Conservation (phyloP, 2,797 vertebrate genomes). For the Sus cebifrons region DNA sequence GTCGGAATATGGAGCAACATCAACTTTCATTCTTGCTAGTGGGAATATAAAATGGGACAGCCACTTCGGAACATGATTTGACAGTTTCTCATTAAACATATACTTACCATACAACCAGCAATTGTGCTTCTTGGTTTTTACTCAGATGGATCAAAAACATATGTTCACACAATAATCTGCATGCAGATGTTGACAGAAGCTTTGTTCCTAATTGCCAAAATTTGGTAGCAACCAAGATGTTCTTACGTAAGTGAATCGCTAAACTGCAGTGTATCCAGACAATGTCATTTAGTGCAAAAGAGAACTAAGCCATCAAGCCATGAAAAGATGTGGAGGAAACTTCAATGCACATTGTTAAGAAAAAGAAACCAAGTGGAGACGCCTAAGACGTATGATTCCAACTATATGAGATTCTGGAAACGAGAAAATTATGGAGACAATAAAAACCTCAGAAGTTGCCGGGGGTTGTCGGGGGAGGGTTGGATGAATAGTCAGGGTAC, state of each 20-base stretch:
- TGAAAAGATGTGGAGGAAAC: neutral
- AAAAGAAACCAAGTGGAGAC: neutral
- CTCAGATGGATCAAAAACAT: neutral
- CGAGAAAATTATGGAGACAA: rapidly evolving
- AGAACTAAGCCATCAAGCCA: neutral
- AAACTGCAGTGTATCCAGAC: neutral
- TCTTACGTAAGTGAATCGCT: neutral
- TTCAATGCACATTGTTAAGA: neutral
- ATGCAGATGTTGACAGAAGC: neutral
- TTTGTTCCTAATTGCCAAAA: too few relatives aligned
- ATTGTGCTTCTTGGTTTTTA: neutral
- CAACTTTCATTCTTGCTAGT: neutral
- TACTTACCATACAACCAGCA: neutral
- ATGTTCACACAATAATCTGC: neutral
- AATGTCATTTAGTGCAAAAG: neutral
- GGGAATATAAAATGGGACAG: neutral
- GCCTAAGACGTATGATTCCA: neutral
- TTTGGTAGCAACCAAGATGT: neutral
- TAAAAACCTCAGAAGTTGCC: neutral
- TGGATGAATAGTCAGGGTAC: neutral
- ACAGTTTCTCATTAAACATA: neutral
- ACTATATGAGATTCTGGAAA: neutral
- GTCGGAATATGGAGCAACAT: neutral
- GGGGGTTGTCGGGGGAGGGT: rapidly evolving
- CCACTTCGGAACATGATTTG: neutral